These are phyloP conservation scores for Cyprinodon tularosa DNA, from an alignment of 2,113 vertebrate species.

Conservation along the genomic window DNA sequence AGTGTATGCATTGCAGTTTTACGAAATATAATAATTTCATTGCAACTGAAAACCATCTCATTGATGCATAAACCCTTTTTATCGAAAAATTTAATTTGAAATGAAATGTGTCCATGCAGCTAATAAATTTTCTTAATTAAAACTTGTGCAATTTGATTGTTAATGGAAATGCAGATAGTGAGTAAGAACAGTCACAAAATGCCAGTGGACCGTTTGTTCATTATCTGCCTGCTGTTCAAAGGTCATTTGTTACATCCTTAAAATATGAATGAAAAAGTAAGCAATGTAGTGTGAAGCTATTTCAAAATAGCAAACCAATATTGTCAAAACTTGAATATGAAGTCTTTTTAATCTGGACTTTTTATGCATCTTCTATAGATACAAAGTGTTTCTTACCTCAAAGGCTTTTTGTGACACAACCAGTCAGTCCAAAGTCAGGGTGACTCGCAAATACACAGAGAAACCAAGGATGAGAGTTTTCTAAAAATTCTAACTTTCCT, in stretches of 20 bases:
- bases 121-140: too few species aligned
- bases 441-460: slow-evolving; percentile 60
- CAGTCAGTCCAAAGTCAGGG: slow-evolving; percentile 50
- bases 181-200: background rate
- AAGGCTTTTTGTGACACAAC: slow-evolving; percentile 50
- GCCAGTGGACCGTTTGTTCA: slow-evolving; percentile 4
- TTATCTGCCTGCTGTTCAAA: background rate
- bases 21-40: too few species aligned
- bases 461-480: slow-evolving; percentile 47
- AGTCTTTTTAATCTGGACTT: slow-evolving; percentile 24
- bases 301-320: slow-evolving; percentile 19
- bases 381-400: slow-evolving; percentile 63
- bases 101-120: too few species aligned
- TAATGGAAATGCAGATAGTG: too few species aligned
- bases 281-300: slow-evolving; percentile 13
- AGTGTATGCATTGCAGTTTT: too few species aligned
- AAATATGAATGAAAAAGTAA: background rate
- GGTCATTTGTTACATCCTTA: slow-evolving; percentile 1
- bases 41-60: too few species aligned
- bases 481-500: slow-evolving; percentile 53
- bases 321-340: slow-evolving; percentile 19
- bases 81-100: too few species aligned
- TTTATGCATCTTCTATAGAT: slow-evolving; percentile 39
- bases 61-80: too few species aligned
- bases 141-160: too few species aligned